These are phyloP conservation scores for Deilephila porcellus DNA, from an alignment of 2,888 invertebrate species.

Conservation along the genomic window DNA sequence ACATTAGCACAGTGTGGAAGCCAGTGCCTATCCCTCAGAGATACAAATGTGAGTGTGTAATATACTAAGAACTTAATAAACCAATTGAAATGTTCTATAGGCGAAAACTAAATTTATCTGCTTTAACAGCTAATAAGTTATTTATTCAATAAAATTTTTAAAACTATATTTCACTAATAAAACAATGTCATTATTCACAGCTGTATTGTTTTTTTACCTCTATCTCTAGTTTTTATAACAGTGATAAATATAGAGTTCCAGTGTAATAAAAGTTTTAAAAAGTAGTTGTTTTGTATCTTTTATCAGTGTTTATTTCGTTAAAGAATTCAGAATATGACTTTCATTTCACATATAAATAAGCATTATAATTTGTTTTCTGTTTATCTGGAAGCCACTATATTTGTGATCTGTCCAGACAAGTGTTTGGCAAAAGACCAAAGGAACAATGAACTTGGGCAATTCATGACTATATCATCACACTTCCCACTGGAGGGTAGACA, in stretches of 20 bases:
- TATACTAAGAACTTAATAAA: no score
- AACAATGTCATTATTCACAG: no score
- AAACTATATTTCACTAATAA: no score
- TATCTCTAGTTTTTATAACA: constrained; percentile 2
- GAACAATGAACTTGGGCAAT: constrained; percentile 22
- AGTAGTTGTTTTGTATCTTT: background rate
- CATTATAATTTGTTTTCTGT: background rate
- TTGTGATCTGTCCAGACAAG: constrained; percentile 16
- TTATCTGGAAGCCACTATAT: constrained; percentile 25
- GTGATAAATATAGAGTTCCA: background rate
- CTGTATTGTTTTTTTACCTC: no score
- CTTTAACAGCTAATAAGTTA: no score
- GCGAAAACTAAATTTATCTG: no score
- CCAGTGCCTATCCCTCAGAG: no score
- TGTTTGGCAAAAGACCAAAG: constrained; percentile 24
- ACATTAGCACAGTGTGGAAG: no score
- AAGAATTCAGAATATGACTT: background rate
- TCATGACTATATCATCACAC: background rate
- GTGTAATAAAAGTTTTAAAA: background rate
- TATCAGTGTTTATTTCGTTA: background rate
- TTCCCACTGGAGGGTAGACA: background rate
- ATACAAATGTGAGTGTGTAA: no score
- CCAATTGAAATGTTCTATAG: no score
- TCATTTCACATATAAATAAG: background rate
- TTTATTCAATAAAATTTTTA: no score